phyloP scores from a whole-genome alignment of 2,888 invertebrate genomes.

The Trissonchulus sp. region DNA sequence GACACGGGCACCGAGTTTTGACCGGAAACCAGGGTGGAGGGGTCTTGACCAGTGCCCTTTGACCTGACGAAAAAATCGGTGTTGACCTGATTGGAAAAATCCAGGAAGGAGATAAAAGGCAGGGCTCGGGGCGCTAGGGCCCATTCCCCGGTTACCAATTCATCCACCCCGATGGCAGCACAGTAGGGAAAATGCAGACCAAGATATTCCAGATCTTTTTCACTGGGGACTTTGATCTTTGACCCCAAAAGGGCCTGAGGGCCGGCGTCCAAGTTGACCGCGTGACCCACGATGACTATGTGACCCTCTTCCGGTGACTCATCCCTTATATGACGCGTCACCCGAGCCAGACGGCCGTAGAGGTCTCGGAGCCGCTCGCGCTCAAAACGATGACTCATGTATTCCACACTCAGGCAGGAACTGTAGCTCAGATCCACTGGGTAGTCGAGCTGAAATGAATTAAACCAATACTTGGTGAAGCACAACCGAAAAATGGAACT shows the following conservation, averaged over 20 bases:
- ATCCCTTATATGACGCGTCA: neutral
- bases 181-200: constrained; percentile 19
- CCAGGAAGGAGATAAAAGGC: constrained; percentile 8
- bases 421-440: neutral
- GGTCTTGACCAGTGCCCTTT: too few species aligned
- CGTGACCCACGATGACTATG: neutral
- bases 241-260: neutral
- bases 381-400: neutral
- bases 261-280: neutral
- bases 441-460: neutral
- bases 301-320: neutral
- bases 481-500: too few species aligned
- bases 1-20: too few species aligned
- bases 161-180: neutral
- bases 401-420: neutral
- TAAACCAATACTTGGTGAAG: too few species aligned
- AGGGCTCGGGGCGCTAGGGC: neutral
- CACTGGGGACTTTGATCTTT: neutral
- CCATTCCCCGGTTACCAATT: neutral
- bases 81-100: neutral
- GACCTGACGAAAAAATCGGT: too few species aligned
- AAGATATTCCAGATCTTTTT: neutral
- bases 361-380: neutral
- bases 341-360: neutral
- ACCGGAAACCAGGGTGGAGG: too few species aligned